Base-by-base conservation (phyloP, 2,888 invertebrate genomes). In the Erebia aethiops region DNA sequence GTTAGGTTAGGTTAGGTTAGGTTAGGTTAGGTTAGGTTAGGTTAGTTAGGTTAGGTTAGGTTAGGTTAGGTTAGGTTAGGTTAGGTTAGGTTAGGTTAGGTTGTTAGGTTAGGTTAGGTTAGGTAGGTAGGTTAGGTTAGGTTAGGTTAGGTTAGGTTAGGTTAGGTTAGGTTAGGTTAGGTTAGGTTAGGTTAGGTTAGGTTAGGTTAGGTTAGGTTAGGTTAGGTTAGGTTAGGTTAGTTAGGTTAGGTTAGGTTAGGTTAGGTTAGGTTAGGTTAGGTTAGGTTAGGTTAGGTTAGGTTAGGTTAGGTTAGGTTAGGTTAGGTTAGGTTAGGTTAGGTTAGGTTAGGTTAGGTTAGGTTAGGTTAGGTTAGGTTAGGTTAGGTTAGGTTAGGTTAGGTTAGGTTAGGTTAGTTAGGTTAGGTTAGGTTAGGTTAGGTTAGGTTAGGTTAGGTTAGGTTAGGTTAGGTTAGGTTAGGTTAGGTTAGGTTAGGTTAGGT, bases 171-270 rank as follows among this genome's bases (percentile, higher is more conserved):
- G 71, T 71, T n/a, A n/a, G 74, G 76, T 75, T 71, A 71, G 71
- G 73, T 73, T 71, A 71, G 70, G 70, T 73, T 71, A 67, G 62
- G 69, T 71, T 67, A 71, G 70, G 71, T 74, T 71, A 69, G 70
- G 70, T 71, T 74, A 74, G 74, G 43, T 43, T 43, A 43, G 43
- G 43, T 43, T n/a, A n/a, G 43, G 43, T 43, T 43, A 43, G 43
- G 43, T 43, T 43, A 43, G 43, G 43, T 43, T n/a, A n/a, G 43
- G 73, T 74, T 74, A 74, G 73, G 74, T 71, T 74, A 71, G 71
- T 71, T 74, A 71, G 73, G n/a, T 73, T 74, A 74, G 74, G 74
- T 74, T 74, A 74, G 71, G 74, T 74, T 74, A 74, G 71, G 74
- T 74, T 74, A 74, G 71, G 71, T 73, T n/a, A n/a, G 73, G 73